Conservation (phyloP, 1,140 invertebrate species). For the Samia ricini region DNA sequence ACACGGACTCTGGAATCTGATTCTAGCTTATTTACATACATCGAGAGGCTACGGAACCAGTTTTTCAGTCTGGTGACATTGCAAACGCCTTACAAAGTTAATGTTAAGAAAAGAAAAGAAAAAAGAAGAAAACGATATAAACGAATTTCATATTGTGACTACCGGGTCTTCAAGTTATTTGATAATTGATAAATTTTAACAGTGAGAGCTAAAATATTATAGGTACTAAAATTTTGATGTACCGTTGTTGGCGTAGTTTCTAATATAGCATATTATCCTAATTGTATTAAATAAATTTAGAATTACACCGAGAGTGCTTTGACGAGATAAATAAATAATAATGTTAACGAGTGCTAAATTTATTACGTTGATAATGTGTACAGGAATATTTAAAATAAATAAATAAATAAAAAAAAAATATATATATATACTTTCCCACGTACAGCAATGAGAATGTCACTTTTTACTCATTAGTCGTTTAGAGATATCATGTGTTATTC, state of each 20-base stretch:
- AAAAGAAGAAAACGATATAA: neutral
- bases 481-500: slow-evolving; percentile 49
- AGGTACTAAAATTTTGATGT: slow-evolving; percentile 1
- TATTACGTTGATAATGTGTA: slow-evolving; percentile 29
- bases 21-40: slow-evolving; percentile 32
- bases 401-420: slow-evolving; percentile 16
- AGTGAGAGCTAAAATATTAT: slow-evolving; percentile 1
- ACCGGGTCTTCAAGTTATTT: slow-evolving; percentile 1
- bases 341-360: slow-evolving; percentile 38
- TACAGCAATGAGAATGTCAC: neutral
- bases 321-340: slow-evolving; percentile 40
- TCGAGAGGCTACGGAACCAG: slow-evolving; percentile 58
- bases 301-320: slow-evolving; percentile 64
- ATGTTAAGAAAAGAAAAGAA: neutral
- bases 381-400: slow-evolving; percentile 11
- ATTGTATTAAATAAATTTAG: slow-evolving; percentile 9
- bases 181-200: neutral
- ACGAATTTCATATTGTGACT: neutral
- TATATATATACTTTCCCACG: slow-evolving; percentile 20
- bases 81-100: neutral
- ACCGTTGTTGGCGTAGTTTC: slow-evolving; percentile 8
- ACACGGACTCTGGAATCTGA: slow-evolving; percentile 58
- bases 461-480: neutral
- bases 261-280: slow-evolving; percentile 7
- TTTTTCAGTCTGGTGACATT: slow-evolving; percentile 11